Evolutionary conservation across 2,888 invertebrate species (phyloP), one percentile per base, ranked within the genome.

Genomic region (Marasmarcha lunaedactyla): DNA sequence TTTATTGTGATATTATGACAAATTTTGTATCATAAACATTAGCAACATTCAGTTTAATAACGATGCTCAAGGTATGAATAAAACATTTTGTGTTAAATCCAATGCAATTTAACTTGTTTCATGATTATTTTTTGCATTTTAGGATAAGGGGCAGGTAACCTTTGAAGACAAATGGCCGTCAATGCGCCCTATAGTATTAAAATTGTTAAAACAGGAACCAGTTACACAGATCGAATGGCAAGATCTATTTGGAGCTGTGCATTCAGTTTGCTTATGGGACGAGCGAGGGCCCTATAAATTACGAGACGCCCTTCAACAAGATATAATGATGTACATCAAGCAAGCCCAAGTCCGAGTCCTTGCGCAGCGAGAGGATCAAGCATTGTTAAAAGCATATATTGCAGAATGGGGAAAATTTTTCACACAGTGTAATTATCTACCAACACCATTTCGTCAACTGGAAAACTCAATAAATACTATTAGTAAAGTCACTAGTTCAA

Each of bases 351-450:
- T 88, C 57, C 86, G 95, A 55, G 97, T 99, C 1, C 83, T 96
- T 48, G 90, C 93, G 0, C 94, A 97, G 62, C 88, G 94, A 46
- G 97, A 98, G 62, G 98, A 98, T 57, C 96, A 97, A 65, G 95
- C 97, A 1, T 85, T 99, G 27, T 85, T 99, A 5, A 96, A 95
- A 71, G 94, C 97, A 1, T 99, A 99, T 69, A 98, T 98, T 54
- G 89, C 92, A 4, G 98, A 99, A 77, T 99, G 99, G 99, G 89
- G 95, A 37, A 97, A 96, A 66, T 99, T 98, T 84, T 98, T 97
- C 67, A 94, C 96, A 2, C 98, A 99, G 70, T 97, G 98, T 73
- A 93, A 94, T 68, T 98, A 98, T 79, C 85, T 98, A 57, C 98
- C 98, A 1, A 93, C 96, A 51, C 98, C 98, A 12, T 98, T 98